Percentiles rank a stretch among this genome's conserved stretches.
Conservation (phyloP, 1,140 invertebrate genomes). For the Hydropsyche tenuis region DNA sequence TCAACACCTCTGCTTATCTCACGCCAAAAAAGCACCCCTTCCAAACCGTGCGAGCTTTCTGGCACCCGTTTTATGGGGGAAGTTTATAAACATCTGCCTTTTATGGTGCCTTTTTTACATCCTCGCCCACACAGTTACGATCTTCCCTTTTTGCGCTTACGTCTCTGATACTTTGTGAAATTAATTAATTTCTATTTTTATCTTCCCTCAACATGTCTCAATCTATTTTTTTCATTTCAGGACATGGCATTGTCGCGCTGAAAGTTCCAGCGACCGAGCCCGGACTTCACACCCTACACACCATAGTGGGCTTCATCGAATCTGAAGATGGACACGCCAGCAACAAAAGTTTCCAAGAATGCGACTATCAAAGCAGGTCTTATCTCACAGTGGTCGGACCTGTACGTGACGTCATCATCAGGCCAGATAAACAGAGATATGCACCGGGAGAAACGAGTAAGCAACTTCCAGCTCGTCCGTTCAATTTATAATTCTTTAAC, state of each 20-base stretch:
- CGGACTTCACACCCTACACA: constrained; percentile 65
- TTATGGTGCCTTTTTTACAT: constrained; percentile 19
- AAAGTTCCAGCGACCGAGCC: constrained; percentile 64
- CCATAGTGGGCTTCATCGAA: constrained; percentile 62
- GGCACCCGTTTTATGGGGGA: constrained; percentile 30
- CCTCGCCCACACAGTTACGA: background rate
- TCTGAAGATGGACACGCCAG: background rate
- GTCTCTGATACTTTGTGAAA: background rate
- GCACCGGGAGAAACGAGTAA: constrained; percentile 68
- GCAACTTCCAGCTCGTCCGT: constrained; percentile 46
- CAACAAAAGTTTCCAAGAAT: constrained; percentile 52
- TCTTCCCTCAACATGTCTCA: background rate
- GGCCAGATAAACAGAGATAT: constrained; percentile 66
- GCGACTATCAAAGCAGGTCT: constrained; percentile 64
- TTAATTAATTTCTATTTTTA: constrained; percentile 13
- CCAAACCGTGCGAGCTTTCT: background rate
- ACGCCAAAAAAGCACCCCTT: too few relatives aligned
- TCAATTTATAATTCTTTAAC: background rate
- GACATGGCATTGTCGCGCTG: constrained; percentile 67
- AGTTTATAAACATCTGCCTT: constrained; percentile 39
- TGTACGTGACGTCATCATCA: constrained; percentile 67
- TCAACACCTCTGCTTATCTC: too few relatives aligned
- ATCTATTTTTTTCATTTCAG: constrained; percentile 56
- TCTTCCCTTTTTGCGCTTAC: constrained; percentile 9
- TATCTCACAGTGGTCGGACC: constrained; percentile 65